Evolutionary conservation across 2,113 vertebrate genomes (phyloP).

Genomic region (Melozone crissalis): DNA sequence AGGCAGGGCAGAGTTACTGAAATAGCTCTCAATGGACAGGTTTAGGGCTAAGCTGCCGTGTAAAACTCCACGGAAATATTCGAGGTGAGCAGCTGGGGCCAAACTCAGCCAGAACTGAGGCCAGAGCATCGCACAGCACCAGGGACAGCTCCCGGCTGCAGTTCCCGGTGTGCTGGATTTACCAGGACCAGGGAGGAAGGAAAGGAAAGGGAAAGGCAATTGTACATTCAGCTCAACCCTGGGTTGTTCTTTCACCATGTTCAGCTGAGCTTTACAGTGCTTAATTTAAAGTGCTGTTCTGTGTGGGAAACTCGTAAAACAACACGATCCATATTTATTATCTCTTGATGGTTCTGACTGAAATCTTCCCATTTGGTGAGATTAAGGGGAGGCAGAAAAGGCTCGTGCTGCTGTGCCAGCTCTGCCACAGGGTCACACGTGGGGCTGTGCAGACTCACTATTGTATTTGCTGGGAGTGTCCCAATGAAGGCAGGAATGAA

Average conservation of each 20-base stretch:
- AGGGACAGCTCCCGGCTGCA: background rate
- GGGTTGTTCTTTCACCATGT: background rate
- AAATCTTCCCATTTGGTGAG: background rate
- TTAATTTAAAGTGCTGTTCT: slow-evolving; percentile 10
- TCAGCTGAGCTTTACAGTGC: background rate
- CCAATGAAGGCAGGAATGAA: too few relatives aligned
- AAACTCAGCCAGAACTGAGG: background rate
- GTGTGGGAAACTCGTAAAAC: background rate
- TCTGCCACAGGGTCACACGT: background rate
- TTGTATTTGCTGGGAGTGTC: too few relatives aligned
- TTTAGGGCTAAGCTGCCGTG: background rate
- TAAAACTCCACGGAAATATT: background rate
- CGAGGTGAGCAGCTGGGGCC: background rate
- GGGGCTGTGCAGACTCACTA: background rate
- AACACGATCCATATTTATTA: background rate
- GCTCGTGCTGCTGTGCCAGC: accelerated
- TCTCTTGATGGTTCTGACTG: background rate
- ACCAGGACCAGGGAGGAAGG: background rate
- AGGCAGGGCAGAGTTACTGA: background rate
- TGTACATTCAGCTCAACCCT: background rate
- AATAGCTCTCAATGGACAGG: background rate
- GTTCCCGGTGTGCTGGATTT: background rate
- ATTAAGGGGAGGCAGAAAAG: background rate
- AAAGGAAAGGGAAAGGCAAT: background rate
- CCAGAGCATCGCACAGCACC: accelerated